Conservation (phyloP, 2,113 vertebrate species). For the Pseudopipra pipra region DNA sequence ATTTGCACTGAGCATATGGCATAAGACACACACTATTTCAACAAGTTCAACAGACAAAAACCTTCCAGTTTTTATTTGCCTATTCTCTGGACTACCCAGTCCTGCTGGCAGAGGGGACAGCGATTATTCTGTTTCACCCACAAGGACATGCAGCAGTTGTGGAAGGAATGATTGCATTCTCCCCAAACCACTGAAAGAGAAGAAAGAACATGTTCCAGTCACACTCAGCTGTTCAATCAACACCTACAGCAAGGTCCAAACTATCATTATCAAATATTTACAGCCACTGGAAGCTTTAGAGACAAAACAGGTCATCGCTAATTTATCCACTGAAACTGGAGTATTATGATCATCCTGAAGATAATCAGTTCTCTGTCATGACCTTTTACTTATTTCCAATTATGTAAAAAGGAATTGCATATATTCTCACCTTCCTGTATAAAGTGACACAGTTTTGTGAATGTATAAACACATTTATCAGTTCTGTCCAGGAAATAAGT, state of each 20-base stretch:
- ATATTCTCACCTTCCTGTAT: neutral
- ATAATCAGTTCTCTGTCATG: neutral
- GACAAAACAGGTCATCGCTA: neutral
- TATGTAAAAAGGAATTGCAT: neutral
- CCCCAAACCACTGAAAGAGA: constrained; percentile 95
- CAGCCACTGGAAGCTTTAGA: neutral
- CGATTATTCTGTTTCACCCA: constrained; percentile 99
- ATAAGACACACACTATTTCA: neutral
- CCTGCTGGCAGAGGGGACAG: constrained; percentile 97
- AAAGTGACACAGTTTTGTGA: neutral
- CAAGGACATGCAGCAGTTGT: constrained; percentile 99
- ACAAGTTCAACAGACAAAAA: neutral
- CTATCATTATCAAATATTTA: neutral
- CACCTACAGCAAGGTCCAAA: neutral
- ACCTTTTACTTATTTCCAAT: neutral
- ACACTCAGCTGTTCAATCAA: neutral
- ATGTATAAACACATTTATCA: neutral
- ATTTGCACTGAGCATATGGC: neutral
- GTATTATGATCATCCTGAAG: neutral
- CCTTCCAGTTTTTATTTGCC: constrained; percentile 82
- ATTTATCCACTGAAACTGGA: neutral
- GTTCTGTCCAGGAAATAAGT: neutral
- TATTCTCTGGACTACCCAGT: constrained; percentile 99
- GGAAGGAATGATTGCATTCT: constrained; percentile 99
- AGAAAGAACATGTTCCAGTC: constrained; percentile 44